Percentiles rank a stretch among this genome's conserved stretches.
Conservation (phyloP, 2,113 vertebrate genomes). For the Aramus guarauna region DNA sequence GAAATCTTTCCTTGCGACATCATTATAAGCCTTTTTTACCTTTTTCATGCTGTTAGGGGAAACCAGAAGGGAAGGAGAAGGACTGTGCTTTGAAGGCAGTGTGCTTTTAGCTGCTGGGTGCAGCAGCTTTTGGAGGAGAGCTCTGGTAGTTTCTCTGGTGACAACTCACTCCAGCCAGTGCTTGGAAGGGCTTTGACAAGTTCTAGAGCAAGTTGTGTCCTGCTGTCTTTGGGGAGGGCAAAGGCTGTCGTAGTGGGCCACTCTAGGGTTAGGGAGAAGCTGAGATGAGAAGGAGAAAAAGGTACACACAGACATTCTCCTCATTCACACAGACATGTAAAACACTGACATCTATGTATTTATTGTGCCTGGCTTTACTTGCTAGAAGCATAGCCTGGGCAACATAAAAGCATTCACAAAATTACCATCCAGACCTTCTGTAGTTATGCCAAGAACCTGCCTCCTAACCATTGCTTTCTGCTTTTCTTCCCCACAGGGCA, state of each 20-base stretch:
- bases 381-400: background rate
- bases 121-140: background rate
- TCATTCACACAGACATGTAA: background rate
- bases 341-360: background rate
- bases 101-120: background rate
- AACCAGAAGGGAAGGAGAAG: background rate
- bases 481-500: conserved; percentile 75
- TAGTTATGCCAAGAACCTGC: background rate
- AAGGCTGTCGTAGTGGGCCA: background rate
- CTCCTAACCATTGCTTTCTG: background rate
- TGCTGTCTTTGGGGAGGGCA: background rate
- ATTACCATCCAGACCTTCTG: background rate
- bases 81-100: background rate
- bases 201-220: background rate
- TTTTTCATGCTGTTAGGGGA: background rate
- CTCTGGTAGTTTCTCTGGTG: background rate
- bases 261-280: background rate
- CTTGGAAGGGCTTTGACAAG: background rate
- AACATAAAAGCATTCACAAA: background rate
- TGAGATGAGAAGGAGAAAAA: background rate
- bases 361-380: background rate
- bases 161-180: background rate
- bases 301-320: background rate
- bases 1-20: background rate
- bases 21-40: background rate